Conservation (phyloP, 2,888 invertebrate genomes). For the Biston betularia region DNA sequence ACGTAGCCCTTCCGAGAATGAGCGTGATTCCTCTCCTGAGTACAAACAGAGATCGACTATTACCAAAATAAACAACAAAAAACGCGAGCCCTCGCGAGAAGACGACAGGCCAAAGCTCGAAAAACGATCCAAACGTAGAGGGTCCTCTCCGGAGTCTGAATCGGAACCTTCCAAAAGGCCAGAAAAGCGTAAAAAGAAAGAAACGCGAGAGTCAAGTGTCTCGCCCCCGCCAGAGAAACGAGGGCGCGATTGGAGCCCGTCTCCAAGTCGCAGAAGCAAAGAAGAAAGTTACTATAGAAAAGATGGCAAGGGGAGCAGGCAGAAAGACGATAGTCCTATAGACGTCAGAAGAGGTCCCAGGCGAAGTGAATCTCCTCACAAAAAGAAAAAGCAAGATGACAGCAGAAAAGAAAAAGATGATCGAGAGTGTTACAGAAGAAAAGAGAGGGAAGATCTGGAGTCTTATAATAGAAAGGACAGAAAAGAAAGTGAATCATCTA, state of each 20-base stretch:
- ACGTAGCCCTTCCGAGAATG: slow-evolving; percentile 59
- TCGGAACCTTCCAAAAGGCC: slow-evolving; percentile 53
- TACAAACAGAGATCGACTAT: slow-evolving; percentile 68
- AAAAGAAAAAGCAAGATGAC: slow-evolving; percentile 13
- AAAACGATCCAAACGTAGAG: slow-evolving; percentile 61
- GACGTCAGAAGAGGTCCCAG: slow-evolving; percentile 54
- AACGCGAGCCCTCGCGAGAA: slow-evolving; percentile 60
- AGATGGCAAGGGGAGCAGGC: slow-evolving; percentile 53
- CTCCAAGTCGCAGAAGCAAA: slow-evolving; percentile 57
- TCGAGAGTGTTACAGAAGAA: slow-evolving; percentile 23
- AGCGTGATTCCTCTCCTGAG: slow-evolving; percentile 63
- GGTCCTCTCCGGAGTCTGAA: slow-evolving; percentile 65
- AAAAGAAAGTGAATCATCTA: slow-evolving; percentile 55
- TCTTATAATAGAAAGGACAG: slow-evolving; percentile 57
- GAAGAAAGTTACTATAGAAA: slow-evolving; percentile 56
- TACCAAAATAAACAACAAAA: slow-evolving; percentile 69
- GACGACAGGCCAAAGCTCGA: slow-evolving; percentile 54
- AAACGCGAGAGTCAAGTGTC: slow-evolving; percentile 58
- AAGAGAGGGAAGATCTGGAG: slow-evolving; percentile 51
- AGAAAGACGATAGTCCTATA: slow-evolving; percentile 53
- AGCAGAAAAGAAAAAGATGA: slow-evolving; percentile 43
- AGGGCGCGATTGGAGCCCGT: slow-evolving; percentile 63
- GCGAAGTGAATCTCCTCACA: slow-evolving; percentile 49
- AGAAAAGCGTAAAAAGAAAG: slow-evolving; percentile 62
- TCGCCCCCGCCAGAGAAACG: slow-evolving; percentile 74